These are phyloP conservation scores for Hoplias malabaricus DNA, from an alignment of 2,113 vertebrate species.

Conservation along the genomic window DNA sequence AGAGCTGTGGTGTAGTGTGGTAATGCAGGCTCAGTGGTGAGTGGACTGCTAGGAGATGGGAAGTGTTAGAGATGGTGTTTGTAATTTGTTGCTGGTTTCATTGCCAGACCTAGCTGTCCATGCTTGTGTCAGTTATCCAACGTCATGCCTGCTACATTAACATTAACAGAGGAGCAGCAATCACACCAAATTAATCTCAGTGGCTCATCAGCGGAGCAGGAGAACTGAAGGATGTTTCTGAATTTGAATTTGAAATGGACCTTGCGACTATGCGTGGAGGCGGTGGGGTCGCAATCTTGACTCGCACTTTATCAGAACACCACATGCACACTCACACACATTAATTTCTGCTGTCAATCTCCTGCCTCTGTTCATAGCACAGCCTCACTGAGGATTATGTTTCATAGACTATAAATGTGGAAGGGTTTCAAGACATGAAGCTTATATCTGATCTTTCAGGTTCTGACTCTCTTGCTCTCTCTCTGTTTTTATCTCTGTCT, in stretches of 20 bases:
- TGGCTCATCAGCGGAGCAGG: conserved; percentile 39
- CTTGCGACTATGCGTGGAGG: conserved; percentile 24
- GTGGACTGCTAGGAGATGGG: conserved; percentile 9
- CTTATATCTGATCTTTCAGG: conserved; percentile 2
- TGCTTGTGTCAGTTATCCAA: conserved; percentile 23
- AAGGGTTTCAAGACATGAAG: not conserved
- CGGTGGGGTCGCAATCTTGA: conserved; percentile 8
- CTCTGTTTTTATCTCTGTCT: not conserved
- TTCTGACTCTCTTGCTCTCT: not conserved
- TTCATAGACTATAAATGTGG: not conserved
- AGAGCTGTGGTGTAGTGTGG: not conserved
- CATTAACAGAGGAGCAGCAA: conserved; percentile 49
- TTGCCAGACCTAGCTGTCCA: conserved; percentile 24
- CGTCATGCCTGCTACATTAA: conserved; percentile 43
- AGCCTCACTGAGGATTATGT: not conserved
- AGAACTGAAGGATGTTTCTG: conserved; percentile 24
- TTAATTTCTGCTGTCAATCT: conserved; percentile 15
- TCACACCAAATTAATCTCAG: conserved; percentile 44
- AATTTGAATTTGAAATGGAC: conserved; percentile 41
- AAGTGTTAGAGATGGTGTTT: not conserved
- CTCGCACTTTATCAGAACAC: conserved; percentile 18
- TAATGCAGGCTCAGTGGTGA: not conserved
- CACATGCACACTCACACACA: too few relatives aligned
- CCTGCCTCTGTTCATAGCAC: not conserved
- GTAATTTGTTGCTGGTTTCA: conserved; percentile 22